A percentile compares a stretch with the other conserved stretches of the same genome.
Conservation (phyloP, 30 jellyfish, hydroid and myxozoan species). For the Chrysaora quinquecirrha region DNA sequence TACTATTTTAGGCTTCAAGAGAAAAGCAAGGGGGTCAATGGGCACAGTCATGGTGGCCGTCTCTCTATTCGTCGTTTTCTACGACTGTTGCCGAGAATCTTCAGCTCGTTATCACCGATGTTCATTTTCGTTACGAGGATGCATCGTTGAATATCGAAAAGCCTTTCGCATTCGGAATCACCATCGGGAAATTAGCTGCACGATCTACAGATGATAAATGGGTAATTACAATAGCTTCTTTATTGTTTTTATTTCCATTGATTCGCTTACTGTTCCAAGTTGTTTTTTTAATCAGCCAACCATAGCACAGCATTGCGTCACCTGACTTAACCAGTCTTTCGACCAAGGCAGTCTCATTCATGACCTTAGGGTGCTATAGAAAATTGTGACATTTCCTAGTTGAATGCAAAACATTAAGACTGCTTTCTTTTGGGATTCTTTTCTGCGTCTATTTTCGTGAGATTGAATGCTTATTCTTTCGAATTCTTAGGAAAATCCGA, state of each 20-base stretch:
- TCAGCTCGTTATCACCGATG: slow-evolving; percentile 85
- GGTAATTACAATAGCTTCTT: slow-evolving; percentile 62
- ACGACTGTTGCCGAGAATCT: slow-evolving; percentile 91
- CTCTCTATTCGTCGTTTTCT: slow-evolving; percentile 91
- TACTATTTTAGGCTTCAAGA: slow-evolving; percentile 61
- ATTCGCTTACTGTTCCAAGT: too few species aligned
- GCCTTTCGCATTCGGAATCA: slow-evolving; percentile 78
- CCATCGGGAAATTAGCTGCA: slow-evolving; percentile 87
- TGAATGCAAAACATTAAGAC: too few species aligned
- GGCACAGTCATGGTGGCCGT: slow-evolving; percentile 94
- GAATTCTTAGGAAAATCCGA: too few species aligned
- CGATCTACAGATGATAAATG: slow-evolving; percentile 81
- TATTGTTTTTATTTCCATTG: neutral
- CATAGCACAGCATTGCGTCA: too few species aligned
- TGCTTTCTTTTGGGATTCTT: too few species aligned
- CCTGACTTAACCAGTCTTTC: too few species aligned
- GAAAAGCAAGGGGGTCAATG: slow-evolving; percentile 83
- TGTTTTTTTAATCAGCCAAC: too few species aligned
- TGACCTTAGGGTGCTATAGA: too few species aligned
- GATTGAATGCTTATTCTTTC: too few species aligned
- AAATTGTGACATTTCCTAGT: too few species aligned
- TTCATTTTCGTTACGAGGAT: slow-evolving; percentile 72
- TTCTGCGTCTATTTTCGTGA: too few species aligned
- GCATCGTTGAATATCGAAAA: slow-evolving; percentile 35
- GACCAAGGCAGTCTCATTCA: too few species aligned